Evolutionary conservation across 2,113 vertebrate species (phyloP), one percentile per base, ranked within the genome.

Genomic region (Platichthys stellatus): DNA sequence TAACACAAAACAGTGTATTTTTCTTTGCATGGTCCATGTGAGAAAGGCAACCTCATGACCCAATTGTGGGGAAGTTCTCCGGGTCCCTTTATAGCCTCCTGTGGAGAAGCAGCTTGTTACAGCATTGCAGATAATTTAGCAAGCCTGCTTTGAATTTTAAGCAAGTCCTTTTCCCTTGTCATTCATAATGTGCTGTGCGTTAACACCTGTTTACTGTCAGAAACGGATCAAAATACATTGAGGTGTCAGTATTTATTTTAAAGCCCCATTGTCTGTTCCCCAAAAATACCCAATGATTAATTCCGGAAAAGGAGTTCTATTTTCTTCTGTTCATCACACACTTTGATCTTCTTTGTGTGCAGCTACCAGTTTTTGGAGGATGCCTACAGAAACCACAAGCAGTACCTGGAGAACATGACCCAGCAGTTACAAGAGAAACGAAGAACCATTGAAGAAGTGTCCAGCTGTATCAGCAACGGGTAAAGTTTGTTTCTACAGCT

Each of bases 281-380:
- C 21, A 69, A 47, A 26, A 58, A 38, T 18, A 35, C 9, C 20
- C 10, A 11, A 2, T 56, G 7, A 43, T 43, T 11, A 11, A 23
- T 61, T 38, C 24, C 14, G 3, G 15, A 26, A 18, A 51, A 10
- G 2, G 10, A 20, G 18, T 3, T 38, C 0, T 18, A 1, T 31
- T 20, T 31, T 10, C 5, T 28, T 28, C 67, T 0, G 53, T 75
- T 43, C 7, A 53, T 47, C 7, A 3, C 4, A 3, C 1, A 20
- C 57, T 57, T 63, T 26, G 18, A 15, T 24, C 14, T 15, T 72
- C 75, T 78, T 80, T 81, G 53, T 78, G 20, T 92, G 12, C 76
- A 99, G 98, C 84, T 99, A 99, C 60, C 98, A 99, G 86, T 99
- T 99, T 93, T 93, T 99, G 89, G 98, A 99, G 89, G 98, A 99